A percentile compares a stretch with the other conserved stretches of the same genome.
Evolutionary conservation across 2,888 invertebrate genomes (phyloP).

Genomic region (Caenorhabditis virilis): DNA sequence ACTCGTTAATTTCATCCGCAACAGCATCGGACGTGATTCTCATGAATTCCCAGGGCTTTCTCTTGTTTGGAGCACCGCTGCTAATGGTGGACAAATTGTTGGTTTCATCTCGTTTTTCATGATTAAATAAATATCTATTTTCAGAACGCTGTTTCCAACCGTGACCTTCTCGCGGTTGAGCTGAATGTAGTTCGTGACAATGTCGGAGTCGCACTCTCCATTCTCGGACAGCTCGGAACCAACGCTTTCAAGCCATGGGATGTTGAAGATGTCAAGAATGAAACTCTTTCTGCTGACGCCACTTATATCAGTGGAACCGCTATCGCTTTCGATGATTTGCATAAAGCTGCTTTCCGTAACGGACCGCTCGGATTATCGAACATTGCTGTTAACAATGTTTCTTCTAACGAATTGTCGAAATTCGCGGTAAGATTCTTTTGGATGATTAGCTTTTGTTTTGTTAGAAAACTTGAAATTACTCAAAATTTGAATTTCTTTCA

Average conservation of each 20-base stretch:
- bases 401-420: slow-evolving; percentile 33
- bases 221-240: slow-evolving; percentile 72
- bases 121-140: too few relatives aligned
- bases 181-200: slow-evolving; percentile 51
- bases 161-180: slow-evolving; percentile 60
- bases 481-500: too few relatives aligned
- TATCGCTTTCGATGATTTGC: slow-evolving; percentile 79
- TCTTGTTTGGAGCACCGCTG: slow-evolving; percentile 60
- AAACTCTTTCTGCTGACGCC: slow-evolving; percentile 41
- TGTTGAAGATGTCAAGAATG: slow-evolving; percentile 74
- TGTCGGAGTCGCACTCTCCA: slow-evolving; percentile 56
- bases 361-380: slow-evolving; percentile 78
- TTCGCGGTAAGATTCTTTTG: slow-evolving; percentile 43
- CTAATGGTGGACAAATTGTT: slow-evolving; percentile 51
- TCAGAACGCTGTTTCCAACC: slow-evolving; percentile 48
- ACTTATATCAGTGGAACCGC: slow-evolving; percentile 38
- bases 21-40: slow-evolving; percentile 77
- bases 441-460: too few relatives aligned
- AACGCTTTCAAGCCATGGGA: slow-evolving; percentile 92
- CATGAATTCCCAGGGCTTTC: slow-evolving; percentile 50
- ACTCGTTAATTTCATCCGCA: slow-evolving; percentile 80
- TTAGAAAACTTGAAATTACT: too few relatives aligned
- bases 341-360: slow-evolving; percentile 84
- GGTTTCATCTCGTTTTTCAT: too few relatives aligned
- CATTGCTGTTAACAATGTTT: slow-evolving; percentile 43